These are phyloP conservation scores for Corythornis madagascariensis DNA, from an alignment of 2,113 vertebrate genomes.

Conservation along the genomic window DNA sequence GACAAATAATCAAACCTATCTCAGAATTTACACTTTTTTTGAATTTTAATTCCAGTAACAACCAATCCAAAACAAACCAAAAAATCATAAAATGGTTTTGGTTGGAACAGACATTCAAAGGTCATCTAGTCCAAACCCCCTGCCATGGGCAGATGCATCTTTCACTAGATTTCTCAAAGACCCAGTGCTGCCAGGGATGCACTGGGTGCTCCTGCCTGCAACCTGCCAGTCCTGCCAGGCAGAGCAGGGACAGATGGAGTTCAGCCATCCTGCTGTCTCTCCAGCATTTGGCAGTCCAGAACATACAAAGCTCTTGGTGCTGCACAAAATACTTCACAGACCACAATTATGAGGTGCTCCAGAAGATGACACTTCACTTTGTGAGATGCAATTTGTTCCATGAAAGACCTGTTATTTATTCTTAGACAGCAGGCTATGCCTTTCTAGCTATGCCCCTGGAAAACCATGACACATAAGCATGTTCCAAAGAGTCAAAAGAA, in stretches of 20 bases:
- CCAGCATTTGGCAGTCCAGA: neutral
- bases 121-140: neutral
- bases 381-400: neutral
- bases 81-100: neutral
- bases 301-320: neutral
- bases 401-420: neutral
- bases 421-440: neutral
- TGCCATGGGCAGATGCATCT: neutral
- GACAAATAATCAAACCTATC: neutral
- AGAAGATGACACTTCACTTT: neutral
- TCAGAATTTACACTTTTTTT: neutral
- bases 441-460: neutral
- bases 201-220: neutral
- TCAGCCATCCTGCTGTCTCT: neutral
- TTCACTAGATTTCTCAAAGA: neutral
- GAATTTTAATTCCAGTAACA: neutral
- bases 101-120: neutral
- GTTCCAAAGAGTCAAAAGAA: neutral
- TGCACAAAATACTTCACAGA: neutral
- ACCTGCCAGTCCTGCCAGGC: neutral
- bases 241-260: neutral
- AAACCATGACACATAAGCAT: accelerated
- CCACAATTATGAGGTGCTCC: accelerated
- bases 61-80: neutral
- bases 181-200: accelerated